These are phyloP conservation scores for Cinclus mexicanus DNA, from an alignment of 2,113 vertebrate species.

Conservation along the genomic window DNA sequence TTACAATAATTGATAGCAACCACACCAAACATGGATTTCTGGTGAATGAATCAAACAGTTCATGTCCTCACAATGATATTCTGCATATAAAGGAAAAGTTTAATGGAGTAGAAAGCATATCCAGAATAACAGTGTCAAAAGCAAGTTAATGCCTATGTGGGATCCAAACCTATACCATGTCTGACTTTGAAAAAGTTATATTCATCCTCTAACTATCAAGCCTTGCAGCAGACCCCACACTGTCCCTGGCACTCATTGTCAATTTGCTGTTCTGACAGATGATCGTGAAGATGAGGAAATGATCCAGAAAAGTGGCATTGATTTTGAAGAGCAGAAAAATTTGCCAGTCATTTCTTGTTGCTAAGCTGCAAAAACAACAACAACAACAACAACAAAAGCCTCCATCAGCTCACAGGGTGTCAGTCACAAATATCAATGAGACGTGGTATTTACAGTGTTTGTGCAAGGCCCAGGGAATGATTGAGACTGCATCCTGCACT, in stretches of 20 bases:
- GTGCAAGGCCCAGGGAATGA: background rate
- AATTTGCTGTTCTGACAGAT: background rate
- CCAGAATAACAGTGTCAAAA: background rate
- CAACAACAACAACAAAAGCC: background rate
- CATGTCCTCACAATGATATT: background rate
- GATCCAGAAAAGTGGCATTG: conserved; percentile 58
- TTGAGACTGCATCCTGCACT: background rate
- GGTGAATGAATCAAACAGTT: background rate
- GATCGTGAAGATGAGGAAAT: conserved; percentile 15
- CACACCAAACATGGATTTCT: background rate
- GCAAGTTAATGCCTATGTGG: background rate
- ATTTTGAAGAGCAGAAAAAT: conserved; percentile 44
- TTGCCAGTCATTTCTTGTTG: conserved; percentile 48
- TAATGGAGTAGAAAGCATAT: background rate
- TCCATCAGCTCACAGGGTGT: background rate
- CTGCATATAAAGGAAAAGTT: background rate
- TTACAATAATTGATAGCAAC: background rate
- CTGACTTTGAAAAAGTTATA: conserved; percentile 14
- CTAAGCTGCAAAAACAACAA: background rate
- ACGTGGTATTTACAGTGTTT: background rate
- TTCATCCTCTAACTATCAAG: background rate
- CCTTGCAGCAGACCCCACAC: background rate
- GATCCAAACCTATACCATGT: background rate
- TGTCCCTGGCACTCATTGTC: background rate
- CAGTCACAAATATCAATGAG: background rate